Evolutionary conservation across 1,140 invertebrate species (phyloP), one percentile per base, ranked within the genome.

Genomic region (Aplysia californica): DNA sequence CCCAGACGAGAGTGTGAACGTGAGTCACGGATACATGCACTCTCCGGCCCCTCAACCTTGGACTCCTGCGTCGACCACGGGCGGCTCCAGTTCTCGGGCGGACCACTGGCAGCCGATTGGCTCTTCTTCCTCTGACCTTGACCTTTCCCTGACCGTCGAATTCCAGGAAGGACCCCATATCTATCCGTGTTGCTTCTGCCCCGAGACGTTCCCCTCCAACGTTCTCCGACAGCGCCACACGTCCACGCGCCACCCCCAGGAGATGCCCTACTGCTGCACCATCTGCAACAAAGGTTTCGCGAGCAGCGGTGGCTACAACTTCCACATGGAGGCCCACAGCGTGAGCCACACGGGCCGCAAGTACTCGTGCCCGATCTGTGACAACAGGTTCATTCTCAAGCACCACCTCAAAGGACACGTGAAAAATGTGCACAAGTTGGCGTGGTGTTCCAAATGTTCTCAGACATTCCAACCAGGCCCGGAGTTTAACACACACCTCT

Each of bases 251-350:
- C 44, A 50, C 44, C 44, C 44, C n/a, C 10, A 50, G 10, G 10
- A 15, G 44, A 71, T 71, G 68, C 68, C 68, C 55, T 71, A 56
- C n/a, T 31, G 36, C 1, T 71, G 68, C n/a, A 39, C 31, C 5
- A 15, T 72, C 4, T 75, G 72, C 56, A 41, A 38, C 2, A 75
- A 75, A 59, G 72, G 72, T 15, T 75, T 75, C 66, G 39, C 33
- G n/a, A 44, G 36, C 23, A 23, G 5, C 10, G 33, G 38, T 2
- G 72, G 72, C 18, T 35, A 65, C 36, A 65, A 66, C n/a, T 41
- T 44, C 18, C 72, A 75, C 35, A 35, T 31, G 35, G 35, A 44
- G 72, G 61, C 72, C 31, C 72, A n/a, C n/a, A n/a, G n/a, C n/a
- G n/a, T n/a, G n/a, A n/a, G n/a, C n/a, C n/a, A 75, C 26, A 39